Base-by-base conservation (phyloP, 2,888 invertebrate species). In the Yponomeuta evonymella region DNA sequence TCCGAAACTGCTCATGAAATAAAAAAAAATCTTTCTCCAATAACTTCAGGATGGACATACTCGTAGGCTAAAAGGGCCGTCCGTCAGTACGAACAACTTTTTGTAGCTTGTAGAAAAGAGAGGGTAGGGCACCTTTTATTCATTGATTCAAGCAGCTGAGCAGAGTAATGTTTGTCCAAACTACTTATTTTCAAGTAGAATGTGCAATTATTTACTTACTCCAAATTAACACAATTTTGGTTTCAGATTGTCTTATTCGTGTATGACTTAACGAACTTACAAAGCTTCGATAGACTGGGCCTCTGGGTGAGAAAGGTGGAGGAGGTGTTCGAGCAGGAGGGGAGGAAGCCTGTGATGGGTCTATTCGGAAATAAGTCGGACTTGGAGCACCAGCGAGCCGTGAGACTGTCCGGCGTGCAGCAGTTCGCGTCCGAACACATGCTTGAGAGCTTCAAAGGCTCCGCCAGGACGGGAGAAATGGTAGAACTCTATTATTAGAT, bases 221-320 rank as follows among this genome's bases (percentile, higher is more conserved):
- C 51, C 1, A 15, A 58, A 15, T 58, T 58, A 15, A 3, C 12
- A 58, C 51, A 15, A 5, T 15, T 58, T 58, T 15, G 2, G 15
- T 88, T 93, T 76, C 84, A 96, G 97, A 94, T 96, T 70, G 93
- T 97, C 70, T 83, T 97, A 70, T 90, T 97, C 74, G 96, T 97
- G 0, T 97, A 97, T 82, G 97, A 98, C 82, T 94, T 98, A 71
- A 97, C 97, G 48, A 96, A 96, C 82, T 90, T 94, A 69, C 93
- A 94, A 76, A 97, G 96, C 83, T 97, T 98, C 84, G 96, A 96
- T 72, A 94, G 94, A 78, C 87, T 97, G 29, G 90, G 92, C 63
- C 92, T 94, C 70, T 98, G 98, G 98, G 89, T 96, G 74, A 84
- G 88, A 1, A 88, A 88, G 72, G 90, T 94, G 0, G 89, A 91